phyloP scores from a whole-genome alignment of 2,888 invertebrate species.

The Tillus elongatus region DNA sequence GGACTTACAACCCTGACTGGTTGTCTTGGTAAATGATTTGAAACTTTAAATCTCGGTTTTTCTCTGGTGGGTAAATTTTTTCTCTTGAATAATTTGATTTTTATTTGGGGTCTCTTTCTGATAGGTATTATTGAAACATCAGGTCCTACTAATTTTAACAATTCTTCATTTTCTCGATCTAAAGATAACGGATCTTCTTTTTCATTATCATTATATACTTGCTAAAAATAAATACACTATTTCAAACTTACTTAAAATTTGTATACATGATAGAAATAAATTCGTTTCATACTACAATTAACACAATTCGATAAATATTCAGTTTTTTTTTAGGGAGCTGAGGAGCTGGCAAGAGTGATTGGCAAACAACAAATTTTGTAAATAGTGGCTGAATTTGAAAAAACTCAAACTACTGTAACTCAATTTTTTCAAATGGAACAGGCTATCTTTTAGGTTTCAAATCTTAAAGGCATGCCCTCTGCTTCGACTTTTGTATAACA shows the following conservation, averaged over 20 bases:
- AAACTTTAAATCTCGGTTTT: neutral
- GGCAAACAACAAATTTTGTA: no score
- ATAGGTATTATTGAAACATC: constrained; percentile 31
- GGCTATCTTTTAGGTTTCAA: no score
- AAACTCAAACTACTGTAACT: no score
- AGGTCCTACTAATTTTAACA: constrained; percentile 22
- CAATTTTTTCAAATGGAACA: no score
- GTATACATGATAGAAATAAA: no score
- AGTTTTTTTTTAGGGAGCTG: neutral
- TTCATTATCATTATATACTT: constrained; percentile 8
- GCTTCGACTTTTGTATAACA: no score
- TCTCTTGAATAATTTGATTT: constrained; percentile 26
- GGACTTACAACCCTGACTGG: constrained; percentile 31
- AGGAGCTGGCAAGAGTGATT: no score
- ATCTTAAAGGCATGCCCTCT: no score
- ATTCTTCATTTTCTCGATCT: constrained; percentile 18
- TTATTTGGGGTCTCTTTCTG: constrained; percentile 24
- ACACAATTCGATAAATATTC: neutral
- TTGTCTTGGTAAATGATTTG: constrained; percentile 24
- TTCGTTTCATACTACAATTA: neutral
- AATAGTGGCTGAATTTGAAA: no score
- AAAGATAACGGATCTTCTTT: constrained; percentile 10
- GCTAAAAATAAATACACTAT: neutral
- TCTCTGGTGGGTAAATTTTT: constrained; percentile 21
- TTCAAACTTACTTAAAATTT: no score